Base-by-base conservation (phyloP, 2,113 vertebrate genomes). In the Dascyllus trimaculatus region DNA sequence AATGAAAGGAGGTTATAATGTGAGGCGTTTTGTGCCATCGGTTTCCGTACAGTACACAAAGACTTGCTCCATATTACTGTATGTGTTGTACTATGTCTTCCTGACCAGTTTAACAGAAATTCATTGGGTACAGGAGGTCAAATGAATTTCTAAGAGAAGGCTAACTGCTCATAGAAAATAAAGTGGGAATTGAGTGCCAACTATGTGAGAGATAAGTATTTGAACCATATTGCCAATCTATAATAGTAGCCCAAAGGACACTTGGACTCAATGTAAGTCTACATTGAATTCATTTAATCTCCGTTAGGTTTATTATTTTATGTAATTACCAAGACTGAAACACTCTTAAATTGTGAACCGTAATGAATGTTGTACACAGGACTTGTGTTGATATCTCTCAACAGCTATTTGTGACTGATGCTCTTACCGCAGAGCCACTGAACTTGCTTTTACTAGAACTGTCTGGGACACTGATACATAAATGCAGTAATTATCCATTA, bases 1-100 rank as follows among this genome's bases (percentile, higher is more conserved):
- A 89, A 81, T 75, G 68, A 80, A 54, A 73, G 52, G 49, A 74
- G 70, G 66, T 81, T 75, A 80, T 68, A 84, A 86, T 85, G 46
- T 45, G 22, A 64, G 65, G 60, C 40, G 53, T 68, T 84, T 73
- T 78, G 80, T 66, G n/a, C 38, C 79, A 79, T 77, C 62, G 60
- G 38, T 79, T 77, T 81, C 68, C 82, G 29, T 60, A 71, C 70
- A 14, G 48, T 71, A 81, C 80, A 80, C 74, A 85, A 75, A 87
- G 71, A 57, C 67, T 51, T 2, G 4, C 49, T 69, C 24, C 45
- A 62, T 60, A 62, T 67, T 46, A 63, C 64, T 70, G 49, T 26
- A 64, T 57, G 17, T 67, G 17, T 60, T 62, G 9, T 59, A 69
- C 77, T 88, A 54, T 64, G 53, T 78, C 9, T 72, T 78, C 43